A percentile compares a stretch with the other conserved stretches of the same genome.
phyloP scores from a whole-genome alignment of 2,113 vertebrate genomes.

The Halcyon senegalensis region DNA sequence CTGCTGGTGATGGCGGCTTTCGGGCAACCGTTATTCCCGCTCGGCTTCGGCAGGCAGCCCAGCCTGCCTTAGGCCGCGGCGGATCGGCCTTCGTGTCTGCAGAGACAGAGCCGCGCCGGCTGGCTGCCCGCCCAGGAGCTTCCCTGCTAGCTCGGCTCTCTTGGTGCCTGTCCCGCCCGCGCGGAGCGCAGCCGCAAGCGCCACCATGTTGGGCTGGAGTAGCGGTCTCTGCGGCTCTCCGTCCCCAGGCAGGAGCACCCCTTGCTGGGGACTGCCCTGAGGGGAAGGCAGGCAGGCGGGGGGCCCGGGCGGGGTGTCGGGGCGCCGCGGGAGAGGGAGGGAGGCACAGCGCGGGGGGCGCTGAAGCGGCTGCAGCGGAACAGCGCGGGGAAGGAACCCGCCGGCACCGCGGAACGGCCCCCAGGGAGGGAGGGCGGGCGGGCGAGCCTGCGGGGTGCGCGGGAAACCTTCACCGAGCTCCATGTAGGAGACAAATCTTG shows the following conservation, averaged over 20 bases:
- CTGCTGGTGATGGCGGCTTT: rapidly evolving
- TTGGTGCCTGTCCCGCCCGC: not conserved
- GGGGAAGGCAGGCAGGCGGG: not conserved
- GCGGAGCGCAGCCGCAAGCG: not conserved
- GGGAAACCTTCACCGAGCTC: not conserved
- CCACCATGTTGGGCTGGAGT: rapidly evolving
- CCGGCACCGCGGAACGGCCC: too few relatives aligned
- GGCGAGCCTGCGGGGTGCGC: not conserved
- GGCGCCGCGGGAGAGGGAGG: not conserved
- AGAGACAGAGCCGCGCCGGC: rapidly evolving
- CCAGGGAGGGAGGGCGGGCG: too few relatives aligned
- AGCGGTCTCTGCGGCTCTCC: not conserved
- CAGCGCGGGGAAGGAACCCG: too few relatives aligned
- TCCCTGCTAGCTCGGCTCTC: not conserved
- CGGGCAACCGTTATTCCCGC: rapidly evolving
- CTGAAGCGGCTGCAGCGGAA: not conserved
- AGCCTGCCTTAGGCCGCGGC: rapidly evolving
- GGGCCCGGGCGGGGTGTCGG: not conserved
- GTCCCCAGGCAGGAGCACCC: not conserved
- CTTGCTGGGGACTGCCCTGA: not conserved
- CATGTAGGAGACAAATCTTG: not conserved
- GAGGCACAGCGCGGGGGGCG: rapidly evolving
- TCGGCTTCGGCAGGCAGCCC: rapidly evolving
- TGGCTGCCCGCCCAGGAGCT: not conserved
- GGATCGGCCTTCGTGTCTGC: rapidly evolving